Evolutionary conservation across 2,797 vertebrate genomes (phyloP), one percentile per base, ranked within the genome.

Genomic region (Sebastes vulpes): DNA sequence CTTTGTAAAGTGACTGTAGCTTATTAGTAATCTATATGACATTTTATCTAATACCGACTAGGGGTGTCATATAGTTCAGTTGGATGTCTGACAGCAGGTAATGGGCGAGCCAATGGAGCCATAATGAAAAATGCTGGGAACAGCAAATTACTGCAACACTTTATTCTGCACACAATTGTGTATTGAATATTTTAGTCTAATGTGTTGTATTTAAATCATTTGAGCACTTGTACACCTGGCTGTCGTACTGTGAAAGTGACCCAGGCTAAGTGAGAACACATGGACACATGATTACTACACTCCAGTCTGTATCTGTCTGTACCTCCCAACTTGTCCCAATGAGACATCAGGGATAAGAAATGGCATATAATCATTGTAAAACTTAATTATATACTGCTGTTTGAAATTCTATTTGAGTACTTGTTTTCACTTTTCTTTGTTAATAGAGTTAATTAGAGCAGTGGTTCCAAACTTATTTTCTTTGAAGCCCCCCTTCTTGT

Each of bases 1-100:
- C 20, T 67, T 53, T 60, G 53, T 65, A 56, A 65, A 60, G 53
- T 65, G 53, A 52, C 67, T 70, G 16, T 50, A 63, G 50, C 7
- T 52, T 69, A 61, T 86, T 77, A 77, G 64, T 54, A 69, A 65
- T 20, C 21, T 7, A 9, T 53, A 32, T 53, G 25, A 26, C 4
- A 0, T 61, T 70, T 73, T 23, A 46, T 66, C 20, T 21, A 29
- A 16, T 6, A 28, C 25, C 0, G 4, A 57, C 68, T 26, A 38
- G 1, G 7, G 31, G 7, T 63, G 21, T 76, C 25, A 28, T 25
- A 35, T 26, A 72, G 7, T 71, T 42, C 23, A 65, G 32, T 56
- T 6, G n/a, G 14, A 54, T 38, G 66, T 77, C 18, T 71, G 52
- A 74, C 9, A 57, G 29, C 16, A 61, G 35, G 56, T 73, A 66